These are phyloP conservation scores for Odontomyia ornata DNA, from an alignment of 2,888 invertebrate species.

Conservation along the genomic window DNA sequence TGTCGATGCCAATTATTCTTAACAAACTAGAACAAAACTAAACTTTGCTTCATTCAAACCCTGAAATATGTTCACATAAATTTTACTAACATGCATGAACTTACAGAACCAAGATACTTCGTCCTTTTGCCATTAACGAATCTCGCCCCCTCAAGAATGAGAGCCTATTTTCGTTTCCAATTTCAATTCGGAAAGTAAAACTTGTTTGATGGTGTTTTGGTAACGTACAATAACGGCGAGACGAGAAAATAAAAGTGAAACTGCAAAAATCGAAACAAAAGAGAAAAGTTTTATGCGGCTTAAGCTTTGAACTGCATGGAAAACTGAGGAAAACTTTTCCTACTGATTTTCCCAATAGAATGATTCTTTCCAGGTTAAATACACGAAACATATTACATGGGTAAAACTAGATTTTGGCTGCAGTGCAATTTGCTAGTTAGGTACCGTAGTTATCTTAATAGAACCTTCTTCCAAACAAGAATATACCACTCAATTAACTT, in stretches of 20 bases:
- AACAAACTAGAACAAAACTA: background rate
- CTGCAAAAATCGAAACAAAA: background rate
- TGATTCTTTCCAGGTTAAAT: background rate
- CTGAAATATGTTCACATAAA: background rate
- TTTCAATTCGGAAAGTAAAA: conserved; percentile 31
- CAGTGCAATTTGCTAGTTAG: background rate
- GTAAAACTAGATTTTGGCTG: background rate
- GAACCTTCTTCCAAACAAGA: no score
- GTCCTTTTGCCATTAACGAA: conserved; percentile 7
- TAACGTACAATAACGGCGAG: conserved; percentile 32
- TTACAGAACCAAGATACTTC: background rate
- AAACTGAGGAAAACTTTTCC: conserved; percentile 32
- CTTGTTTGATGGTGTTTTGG: conserved; percentile 39
- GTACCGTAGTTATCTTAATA: no score
- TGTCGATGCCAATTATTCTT: conserved; percentile 3
- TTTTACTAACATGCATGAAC: background rate
- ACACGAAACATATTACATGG: background rate
- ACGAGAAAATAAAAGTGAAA: conserved; percentile 9
- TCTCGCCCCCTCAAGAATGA: background rate
- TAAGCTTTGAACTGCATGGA: background rate
- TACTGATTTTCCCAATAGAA: conserved; percentile 17
- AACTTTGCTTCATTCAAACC: background rate
- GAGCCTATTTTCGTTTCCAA: conserved; percentile 40
- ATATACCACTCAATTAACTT: no score
- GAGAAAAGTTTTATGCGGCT: background rate